These are phyloP conservation scores for Enteromius fasciolatus DNA, from an alignment of 2,797 vertebrate species.

Conservation along the genomic window DNA sequence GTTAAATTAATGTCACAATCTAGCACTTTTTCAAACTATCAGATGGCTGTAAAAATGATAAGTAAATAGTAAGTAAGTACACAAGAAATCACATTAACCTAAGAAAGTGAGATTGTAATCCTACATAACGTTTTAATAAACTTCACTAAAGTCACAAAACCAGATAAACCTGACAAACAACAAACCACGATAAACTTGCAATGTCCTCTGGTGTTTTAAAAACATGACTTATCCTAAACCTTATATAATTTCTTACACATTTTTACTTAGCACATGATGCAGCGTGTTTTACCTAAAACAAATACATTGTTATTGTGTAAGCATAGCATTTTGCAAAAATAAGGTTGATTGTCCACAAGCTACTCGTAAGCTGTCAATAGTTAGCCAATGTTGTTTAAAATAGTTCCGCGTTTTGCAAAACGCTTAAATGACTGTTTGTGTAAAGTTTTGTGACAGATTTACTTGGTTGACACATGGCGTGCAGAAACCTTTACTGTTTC, in stretches of 20 bases:
- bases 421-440: not conserved
- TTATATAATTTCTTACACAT: not conserved
- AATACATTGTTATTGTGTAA: not conserved
- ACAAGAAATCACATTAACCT: not conserved
- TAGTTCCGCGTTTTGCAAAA: not conserved
- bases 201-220: not conserved
- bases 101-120: not conserved
- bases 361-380: not conserved
- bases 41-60: not conserved
- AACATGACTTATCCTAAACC: not conserved
- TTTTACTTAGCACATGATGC: not conserved
- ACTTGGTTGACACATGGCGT: constrained; percentile 45
- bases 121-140: not conserved
- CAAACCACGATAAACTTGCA: not conserved
- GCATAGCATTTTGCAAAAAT: not conserved
- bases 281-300: not conserved
- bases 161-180: not conserved
- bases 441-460: not conserved
- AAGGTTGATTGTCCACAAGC: not conserved
- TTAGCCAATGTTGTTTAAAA: not conserved
- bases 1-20: not conserved
- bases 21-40: not conserved
- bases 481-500: constrained; percentile 68
- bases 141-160: not conserved
- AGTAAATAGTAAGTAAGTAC: not conserved